Evolutionary conservation across 1,140 invertebrate genomes (phyloP), one percentile per base, ranked within the genome.

Genomic region (Hestina assimilis): DNA sequence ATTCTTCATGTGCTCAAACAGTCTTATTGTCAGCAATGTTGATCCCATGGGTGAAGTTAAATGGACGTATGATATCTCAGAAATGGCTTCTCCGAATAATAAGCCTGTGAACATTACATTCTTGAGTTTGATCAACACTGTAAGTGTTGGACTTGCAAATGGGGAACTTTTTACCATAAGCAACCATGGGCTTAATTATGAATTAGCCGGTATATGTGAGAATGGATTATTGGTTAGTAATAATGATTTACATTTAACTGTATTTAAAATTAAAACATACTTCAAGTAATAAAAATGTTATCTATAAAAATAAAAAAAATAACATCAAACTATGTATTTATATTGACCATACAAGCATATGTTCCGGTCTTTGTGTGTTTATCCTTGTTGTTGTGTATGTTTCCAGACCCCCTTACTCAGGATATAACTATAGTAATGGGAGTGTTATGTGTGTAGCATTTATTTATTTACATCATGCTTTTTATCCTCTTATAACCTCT

Each of bases 221-320:
- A 70, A 66, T 66, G 83, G 83, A 60, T 69, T 89, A 51, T 54
- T 82, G 74, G 88, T 89, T 71, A 66, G 70, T 66, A 60, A 26
- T 28, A 14, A 4, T 41, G 14, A 20, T 42, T 4, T 3, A 21
- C 21, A 46, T 35, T 15, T 15, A 35, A 14, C 7, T 5, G 2
- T 46, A 17, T 29, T 29, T 8, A 15, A 9, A n/a, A 2, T 28
- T n/a, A 45, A 41, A 41, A 41, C 9, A 11, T 9, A 42, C 15
- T n/a, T n/a, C n/a, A n/a, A n/a, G n/a, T n/a, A n/a, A n/a, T 8
- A 29, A 29, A 29, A 29, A 29, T 8, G 11, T 3, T 29, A 26
- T 26, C 24, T 5, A 26, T 5, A 5, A 26, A 5, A 5, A 5
- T 5, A 26, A 26, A 26, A 4, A 5, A 26, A 26, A 26, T 5